Evolutionary conservation across 2,113 vertebrate species (phyloP).

Genomic region (Cheilinus undulatus): DNA sequence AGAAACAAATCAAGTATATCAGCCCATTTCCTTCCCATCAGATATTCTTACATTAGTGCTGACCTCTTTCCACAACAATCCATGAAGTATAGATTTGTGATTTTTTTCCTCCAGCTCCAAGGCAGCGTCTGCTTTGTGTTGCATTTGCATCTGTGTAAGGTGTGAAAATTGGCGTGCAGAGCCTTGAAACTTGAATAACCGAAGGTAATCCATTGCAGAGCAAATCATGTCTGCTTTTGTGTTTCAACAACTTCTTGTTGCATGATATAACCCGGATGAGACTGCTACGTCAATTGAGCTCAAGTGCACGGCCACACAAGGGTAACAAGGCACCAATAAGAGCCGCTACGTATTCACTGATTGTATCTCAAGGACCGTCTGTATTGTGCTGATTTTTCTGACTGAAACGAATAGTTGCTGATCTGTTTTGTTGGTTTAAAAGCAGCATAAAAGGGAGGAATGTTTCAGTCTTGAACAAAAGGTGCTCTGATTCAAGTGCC

Average conservation of each 20-base stretch:
- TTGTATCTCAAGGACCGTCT: background rate
- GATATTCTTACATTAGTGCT: conserved; percentile 41
- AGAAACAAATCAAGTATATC: background rate
- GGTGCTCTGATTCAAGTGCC: background rate
- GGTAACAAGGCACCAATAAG: background rate
- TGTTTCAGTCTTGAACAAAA: background rate
- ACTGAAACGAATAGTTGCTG: background rate
- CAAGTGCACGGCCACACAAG: background rate
- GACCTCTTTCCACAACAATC: conserved; percentile 44
- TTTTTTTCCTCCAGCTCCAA: background rate
- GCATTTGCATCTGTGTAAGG: conserved; percentile 44
- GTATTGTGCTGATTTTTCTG: background rate
- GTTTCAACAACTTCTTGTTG: conserved; percentile 6
- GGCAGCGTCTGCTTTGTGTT: conserved; percentile 11
- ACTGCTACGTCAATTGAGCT: background rate
- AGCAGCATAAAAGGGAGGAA: background rate
- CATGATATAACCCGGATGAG: background rate
- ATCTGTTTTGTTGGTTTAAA: background rate
- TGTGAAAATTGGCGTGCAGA: conserved; percentile 21
- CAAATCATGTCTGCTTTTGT: conserved; percentile 9
- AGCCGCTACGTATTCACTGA: background rate
- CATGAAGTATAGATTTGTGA: conserved; percentile 39
- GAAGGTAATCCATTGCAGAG: conserved; percentile 7
- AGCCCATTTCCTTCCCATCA: conserved; percentile 24
- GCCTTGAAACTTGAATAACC: conserved; percentile 29